Conservation (phyloP, 2,797 vertebrate genomes). For the Lithobates pipiens region DNA sequence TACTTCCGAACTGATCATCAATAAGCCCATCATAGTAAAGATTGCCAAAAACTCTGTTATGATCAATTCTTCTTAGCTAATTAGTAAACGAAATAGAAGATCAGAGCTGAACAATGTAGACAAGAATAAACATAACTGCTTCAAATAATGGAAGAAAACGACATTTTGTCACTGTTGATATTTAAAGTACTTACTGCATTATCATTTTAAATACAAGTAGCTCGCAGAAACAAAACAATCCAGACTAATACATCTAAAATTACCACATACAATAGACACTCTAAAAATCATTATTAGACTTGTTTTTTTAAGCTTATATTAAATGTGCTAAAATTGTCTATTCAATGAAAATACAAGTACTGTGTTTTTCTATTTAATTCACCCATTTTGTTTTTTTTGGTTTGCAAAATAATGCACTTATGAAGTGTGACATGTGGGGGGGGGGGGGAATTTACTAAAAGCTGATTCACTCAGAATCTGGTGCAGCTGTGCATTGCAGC, state of each 20-base stretch:
- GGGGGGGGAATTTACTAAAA: too few species aligned
- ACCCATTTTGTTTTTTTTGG: background rate
- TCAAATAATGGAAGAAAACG: slow-evolving; percentile 28
- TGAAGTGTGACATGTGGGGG: too few species aligned
- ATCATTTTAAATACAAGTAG: slow-evolving; percentile 14
- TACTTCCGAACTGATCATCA: slow-evolving; percentile 71
- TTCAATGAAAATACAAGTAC: background rate
- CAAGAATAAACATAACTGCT: slow-evolving; percentile 38
- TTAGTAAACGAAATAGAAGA: slow-evolving; percentile 61
- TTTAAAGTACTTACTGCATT: slow-evolving; percentile 24
- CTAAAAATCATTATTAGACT: background rate
- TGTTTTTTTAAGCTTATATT: background rate
- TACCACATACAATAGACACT: background rate
- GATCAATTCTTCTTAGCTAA: slow-evolving; percentile 62
- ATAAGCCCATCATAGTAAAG: slow-evolving; percentile 64
- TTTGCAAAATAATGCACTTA: background rate
- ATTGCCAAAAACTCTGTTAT: slow-evolving; percentile 67
- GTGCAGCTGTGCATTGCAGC: too few species aligned
- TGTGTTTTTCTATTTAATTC: too few species aligned
- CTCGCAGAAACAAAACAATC: background rate
- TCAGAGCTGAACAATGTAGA: slow-evolving; percentile 51
- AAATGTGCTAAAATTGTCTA: background rate
- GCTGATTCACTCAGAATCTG: too few species aligned
- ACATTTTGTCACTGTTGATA: slow-evolving; percentile 44
- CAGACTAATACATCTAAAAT: slow-evolving; percentile 5